Evolutionary conservation across 2,797 vertebrate species (phyloP), one percentile per base, ranked within the genome.

Genomic region (Hyperoplus immaculatus): DNA sequence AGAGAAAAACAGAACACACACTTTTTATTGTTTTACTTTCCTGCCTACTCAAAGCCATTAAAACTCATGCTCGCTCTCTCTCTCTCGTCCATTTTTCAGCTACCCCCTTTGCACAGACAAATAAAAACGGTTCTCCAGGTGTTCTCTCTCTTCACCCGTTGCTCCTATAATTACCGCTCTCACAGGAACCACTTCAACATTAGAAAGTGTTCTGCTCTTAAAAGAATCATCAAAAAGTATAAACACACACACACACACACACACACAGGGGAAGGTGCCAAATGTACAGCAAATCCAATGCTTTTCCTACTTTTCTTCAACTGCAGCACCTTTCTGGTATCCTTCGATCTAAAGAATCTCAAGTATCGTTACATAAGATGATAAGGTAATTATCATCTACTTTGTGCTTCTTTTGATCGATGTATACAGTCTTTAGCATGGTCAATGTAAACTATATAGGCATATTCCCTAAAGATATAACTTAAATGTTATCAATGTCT

Each of bases 41-140:
- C 72, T 69, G 38, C 77, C 70, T 72, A 73, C 81, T 81, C 61
- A 42, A 36, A 62, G n/a, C 51, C 55, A 57, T 59, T 67, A 68
- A 51, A 62, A 36, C 15, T 21, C 29, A 29, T 29, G 29, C 29
- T 29, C 29, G 2, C 29, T 29, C 29, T 29, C 29, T 29, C 70
- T 69, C 63, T 69, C 56, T 56, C 49, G 69, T 60, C 43, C 65
- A 41, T 76, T 81, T 36, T 41, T n/a, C 8, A 8, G 29, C 1
- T 3, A 18, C 59, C 6, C 62, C 69, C 61, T 59, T 76, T 43
- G 42, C 21, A 38, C 29, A 14, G 62, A 71, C 16, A 3, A 42
- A 45, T 51, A 76, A 62, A 69, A 76, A 21, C 51, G 16, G 62
- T 39, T 65, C 21, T 76, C 60, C 16, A 39, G 57, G 39, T 59